Base-by-base conservation (phyloP, 1,140 invertebrate species). In the Phocides pigmalion region DNA sequence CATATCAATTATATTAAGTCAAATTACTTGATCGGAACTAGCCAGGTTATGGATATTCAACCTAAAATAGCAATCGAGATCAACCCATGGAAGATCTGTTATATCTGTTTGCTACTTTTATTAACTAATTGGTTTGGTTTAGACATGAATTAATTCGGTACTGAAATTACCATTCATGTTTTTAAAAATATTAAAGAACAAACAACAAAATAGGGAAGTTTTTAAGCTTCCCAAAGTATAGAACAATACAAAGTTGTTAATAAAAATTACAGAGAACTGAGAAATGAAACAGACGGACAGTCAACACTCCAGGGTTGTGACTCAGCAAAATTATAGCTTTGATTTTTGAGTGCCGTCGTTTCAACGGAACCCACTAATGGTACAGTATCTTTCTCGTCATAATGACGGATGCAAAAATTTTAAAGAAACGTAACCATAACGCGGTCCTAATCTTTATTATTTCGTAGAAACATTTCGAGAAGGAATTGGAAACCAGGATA, bases 311-410 rank as follows among this genome's bases (percentile, higher is more conserved):
- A 80, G 81, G 78, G 82, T 68, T 71, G 70, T 89, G 84, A 89
- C 62, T 89, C 84, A 82, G 79, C 82, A 50, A 78, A 82, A 84
- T 82, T 79, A 76, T 72, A 64, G 63, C 73, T 74, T 81, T 81
- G 74, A 71, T 65, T 77, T 85, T 79, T 74, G 79, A 82, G 70
- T 80, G 72, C 73, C 76, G 81, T 84, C 81, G 79, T 82, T 82
- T 85, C 78, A 76, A 81, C 74, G 68, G 61, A 83, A 79, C 72
- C 77, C 68, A 79, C 81, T 87, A 84, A 89, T 87, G 79, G 82
- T 70, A 76, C 74, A 75, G 76, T 77, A 79, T 86, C 81, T 89
- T 86, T 76, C 77, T 79, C 71, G 70, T 76, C 77, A 81, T 70
- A 74, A 88, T 85, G 84, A 87, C 79, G 73, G 72, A 71, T 76